Percentiles rank a stretch among this genome's conserved stretches.
These are phyloP conservation scores for Macrotis lagotis DNA, from an alignment of 2,113 vertebrate species.

Conservation along the genomic window DNA sequence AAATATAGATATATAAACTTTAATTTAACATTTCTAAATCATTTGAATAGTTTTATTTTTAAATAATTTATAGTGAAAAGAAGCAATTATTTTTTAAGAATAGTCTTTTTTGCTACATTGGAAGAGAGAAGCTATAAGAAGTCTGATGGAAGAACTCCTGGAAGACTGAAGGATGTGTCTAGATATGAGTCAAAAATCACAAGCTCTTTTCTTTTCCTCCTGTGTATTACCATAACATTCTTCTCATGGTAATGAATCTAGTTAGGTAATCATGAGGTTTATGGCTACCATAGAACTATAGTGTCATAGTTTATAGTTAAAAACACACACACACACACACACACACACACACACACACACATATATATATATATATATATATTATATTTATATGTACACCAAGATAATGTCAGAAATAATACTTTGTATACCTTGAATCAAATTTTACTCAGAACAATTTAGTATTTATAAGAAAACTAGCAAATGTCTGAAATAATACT, in stretches of 20 bases:
- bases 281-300: neutral
- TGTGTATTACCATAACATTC: slow-evolving; percentile 21
- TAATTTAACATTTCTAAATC: neutral
- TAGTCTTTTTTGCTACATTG: neutral
- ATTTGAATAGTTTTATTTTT: slow-evolving; percentile 19
- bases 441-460: too few species aligned
- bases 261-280: neutral
- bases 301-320: neutral
- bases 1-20: neutral
- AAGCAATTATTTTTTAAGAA: neutral
- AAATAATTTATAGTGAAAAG: slow-evolving; percentile 39
- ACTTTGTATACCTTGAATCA: too few species aligned
- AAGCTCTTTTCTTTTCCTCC: neutral
- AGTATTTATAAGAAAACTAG: neutral
- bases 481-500: neutral
- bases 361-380: too few species aligned
- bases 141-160: slow-evolving; percentile 20
- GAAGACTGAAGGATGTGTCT: slow-evolving; percentile 2
- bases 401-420: too few species aligned
- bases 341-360: too few species aligned
- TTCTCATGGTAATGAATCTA: slow-evolving; percentile 14
- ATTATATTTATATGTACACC: too few species aligned
- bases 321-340: too few species aligned
- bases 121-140: neutral
- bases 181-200: neutral